Evolutionary conservation across 1,140 invertebrate genomes (phyloP).

Genomic region (Diuraphis noxia): DNA sequence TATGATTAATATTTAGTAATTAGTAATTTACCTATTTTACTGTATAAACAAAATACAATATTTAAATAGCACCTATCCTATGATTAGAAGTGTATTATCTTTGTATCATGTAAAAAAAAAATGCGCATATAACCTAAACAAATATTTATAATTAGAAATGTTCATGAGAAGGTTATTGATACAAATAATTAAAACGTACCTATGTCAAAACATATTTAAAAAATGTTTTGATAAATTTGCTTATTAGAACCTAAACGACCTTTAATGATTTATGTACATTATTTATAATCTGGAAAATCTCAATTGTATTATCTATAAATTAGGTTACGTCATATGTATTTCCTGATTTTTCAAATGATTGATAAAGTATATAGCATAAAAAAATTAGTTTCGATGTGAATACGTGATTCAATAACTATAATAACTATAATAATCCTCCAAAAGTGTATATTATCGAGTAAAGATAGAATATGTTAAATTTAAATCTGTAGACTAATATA

Average conservation of each 20-base stretch:
- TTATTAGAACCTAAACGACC: neutral
- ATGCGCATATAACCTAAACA: neutral
- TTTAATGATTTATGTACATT: neutral
- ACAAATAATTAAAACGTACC: neutral
- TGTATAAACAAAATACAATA: neutral
- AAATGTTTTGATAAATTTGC: neutral
- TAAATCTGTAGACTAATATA: neutral
- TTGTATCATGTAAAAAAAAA: neutral
- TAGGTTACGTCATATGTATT: neutral
- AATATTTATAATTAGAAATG: neutral
- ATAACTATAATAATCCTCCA: neutral
- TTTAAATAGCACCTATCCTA: neutral
- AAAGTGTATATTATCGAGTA: neutral
- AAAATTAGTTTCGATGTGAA: neutral
- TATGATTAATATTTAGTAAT: neutral
- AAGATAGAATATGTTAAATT: neutral
- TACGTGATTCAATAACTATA: neutral
- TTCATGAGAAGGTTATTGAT: neutral
- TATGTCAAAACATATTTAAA: neutral
- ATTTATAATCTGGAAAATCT: conserved; percentile 4
- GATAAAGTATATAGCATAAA: neutral
- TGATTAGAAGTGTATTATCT: neutral
- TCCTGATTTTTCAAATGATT: neutral
- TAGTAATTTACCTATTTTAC: neutral
- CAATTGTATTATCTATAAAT: neutral